Evolutionary conservation across 2,113 vertebrate species (phyloP).

Genomic region (Cheilinus undulatus): DNA sequence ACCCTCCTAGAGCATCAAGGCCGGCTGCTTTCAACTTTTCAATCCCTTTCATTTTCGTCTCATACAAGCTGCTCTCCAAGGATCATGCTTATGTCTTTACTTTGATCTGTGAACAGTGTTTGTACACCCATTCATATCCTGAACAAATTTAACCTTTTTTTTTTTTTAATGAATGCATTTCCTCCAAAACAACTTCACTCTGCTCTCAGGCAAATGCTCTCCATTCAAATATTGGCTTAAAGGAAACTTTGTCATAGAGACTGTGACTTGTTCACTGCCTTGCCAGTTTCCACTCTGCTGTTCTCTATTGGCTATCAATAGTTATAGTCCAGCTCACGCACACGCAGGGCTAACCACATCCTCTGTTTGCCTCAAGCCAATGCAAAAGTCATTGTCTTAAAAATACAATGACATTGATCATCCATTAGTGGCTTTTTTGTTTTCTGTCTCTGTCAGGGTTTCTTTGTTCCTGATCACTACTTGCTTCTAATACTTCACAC

Average conservation of each 20-base stretch:
- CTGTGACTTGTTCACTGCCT: conserved; percentile 23
- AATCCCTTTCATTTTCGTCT: conserved; percentile 34
- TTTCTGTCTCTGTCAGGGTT: background rate
- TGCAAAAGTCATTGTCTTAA: conserved; percentile 9
- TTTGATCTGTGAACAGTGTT: conserved; percentile 1
- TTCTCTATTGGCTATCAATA: conserved; percentile 24
- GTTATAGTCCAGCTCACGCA: background rate
- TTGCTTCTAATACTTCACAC: too few species aligned
- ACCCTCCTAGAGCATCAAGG: conserved; percentile 16
- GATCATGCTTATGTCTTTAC: conserved; percentile 3
- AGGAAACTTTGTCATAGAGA: conserved; percentile 1
- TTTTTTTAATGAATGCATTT: background rate
- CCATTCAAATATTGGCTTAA: background rate
- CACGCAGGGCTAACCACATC: conserved; percentile 6
- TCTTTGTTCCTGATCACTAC: background rate
- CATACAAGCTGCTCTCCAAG: conserved; percentile 8
- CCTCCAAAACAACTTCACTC: background rate
- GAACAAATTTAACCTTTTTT: conserved; percentile 3
- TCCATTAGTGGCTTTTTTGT: conserved; percentile 12
- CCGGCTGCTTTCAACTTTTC: conserved; percentile 34
- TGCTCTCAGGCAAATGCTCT: background rate
- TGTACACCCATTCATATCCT: background rate
- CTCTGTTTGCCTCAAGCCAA: conserved; percentile 10
- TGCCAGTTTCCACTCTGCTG: conserved; percentile 11
- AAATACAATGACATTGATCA: conserved; percentile 7